These are phyloP conservation scores for Chiloscyllium plagiosum DNA, from an alignment of 2,113 vertebrate genomes.

Conservation along the genomic window DNA sequence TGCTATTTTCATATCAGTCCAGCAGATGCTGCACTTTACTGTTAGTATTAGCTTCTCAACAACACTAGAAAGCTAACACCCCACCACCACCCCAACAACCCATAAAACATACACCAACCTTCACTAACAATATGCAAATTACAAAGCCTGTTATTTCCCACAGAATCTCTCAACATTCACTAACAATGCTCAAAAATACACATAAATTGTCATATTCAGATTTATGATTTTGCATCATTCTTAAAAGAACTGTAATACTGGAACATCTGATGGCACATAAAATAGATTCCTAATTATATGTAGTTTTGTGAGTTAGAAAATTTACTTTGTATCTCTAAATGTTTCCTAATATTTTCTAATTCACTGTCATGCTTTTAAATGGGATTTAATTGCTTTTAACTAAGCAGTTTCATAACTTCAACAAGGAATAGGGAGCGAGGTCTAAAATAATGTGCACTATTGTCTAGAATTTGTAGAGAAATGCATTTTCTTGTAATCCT, in stretches of 20 bases:
- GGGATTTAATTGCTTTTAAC: background rate
- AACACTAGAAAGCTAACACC: background rate
- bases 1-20: conserved; percentile 39
- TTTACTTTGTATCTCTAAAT: conserved; percentile 6
- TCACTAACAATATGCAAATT: conserved; percentile 21
- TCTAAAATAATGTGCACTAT: background rate
- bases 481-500: conserved; percentile 4
- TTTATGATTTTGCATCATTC: background rate
- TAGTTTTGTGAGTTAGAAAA: background rate
- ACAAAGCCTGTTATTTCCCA: background rate
- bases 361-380: conserved; percentile 5
- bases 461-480: conserved; percentile 8
- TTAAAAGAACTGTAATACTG: background rate
- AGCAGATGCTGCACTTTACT: conserved; percentile 48
- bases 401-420: background rate
- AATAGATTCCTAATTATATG: background rate
- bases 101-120: background rate
- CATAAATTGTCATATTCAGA: background rate
- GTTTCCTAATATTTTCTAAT: background rate
- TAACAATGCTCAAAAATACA: background rate
- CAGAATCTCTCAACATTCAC: background rate
- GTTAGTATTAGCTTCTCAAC: conserved; percentile 7
- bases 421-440: background rate
- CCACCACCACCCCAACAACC: background rate
- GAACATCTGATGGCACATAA: background rate